phyloP scores from a whole-genome alignment of 2,797 vertebrate genomes.

The Ptychobarbus kaznakovi region DNA sequence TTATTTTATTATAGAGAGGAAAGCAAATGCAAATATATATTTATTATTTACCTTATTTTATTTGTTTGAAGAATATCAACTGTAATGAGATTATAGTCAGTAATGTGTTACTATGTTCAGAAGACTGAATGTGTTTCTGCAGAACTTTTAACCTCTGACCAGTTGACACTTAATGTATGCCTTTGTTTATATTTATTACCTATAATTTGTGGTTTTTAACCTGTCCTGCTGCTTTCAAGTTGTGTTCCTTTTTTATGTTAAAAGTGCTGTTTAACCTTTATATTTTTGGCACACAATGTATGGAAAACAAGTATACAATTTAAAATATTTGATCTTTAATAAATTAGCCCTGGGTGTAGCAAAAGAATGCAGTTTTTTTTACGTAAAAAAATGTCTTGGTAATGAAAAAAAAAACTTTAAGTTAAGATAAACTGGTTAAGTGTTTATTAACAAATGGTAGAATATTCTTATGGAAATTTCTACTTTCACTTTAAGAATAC shows the following conservation, averaged over 20 bases:
- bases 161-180: background rate
- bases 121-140: background rate
- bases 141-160: background rate
- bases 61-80: background rate
- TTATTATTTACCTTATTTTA: background rate
- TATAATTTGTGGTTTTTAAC: background rate
- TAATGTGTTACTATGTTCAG: background rate
- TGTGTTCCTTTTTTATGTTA: background rate
- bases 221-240: background rate
- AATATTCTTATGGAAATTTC: background rate
- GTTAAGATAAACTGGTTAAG: background rate
- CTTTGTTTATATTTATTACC: background rate
- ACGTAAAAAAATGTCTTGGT: background rate
- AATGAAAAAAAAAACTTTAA: background rate
- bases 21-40: background rate
- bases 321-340: background rate
- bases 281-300: background rate
- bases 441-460: background rate
- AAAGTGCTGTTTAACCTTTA: background rate
- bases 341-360: background rate
- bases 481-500: background rate
- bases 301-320: background rate
- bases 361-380: background rate
- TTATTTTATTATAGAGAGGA: background rate
- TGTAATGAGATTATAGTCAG: background rate